Evolutionary conservation across 2,113 vertebrate species (phyloP), one percentile per base, ranked within the genome.

Genomic region (Quiscalus mexicanus): DNA sequence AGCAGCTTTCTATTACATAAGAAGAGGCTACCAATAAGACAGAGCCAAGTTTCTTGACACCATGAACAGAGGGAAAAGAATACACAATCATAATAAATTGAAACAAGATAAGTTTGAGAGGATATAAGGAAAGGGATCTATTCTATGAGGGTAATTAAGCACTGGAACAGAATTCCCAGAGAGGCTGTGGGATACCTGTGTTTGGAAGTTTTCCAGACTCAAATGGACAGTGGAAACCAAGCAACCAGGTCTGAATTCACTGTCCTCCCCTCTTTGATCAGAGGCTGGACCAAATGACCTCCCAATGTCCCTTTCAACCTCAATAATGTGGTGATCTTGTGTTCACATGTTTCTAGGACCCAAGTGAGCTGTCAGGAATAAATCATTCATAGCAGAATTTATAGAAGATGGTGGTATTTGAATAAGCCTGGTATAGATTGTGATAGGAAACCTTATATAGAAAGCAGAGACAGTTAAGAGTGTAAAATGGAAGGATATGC

Each of bases 141-240:
- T 6, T 58, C 28, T 59, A 1, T 21, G 8, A n/a, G 16, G 4
- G 8, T 49, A 60, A 52, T 58, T 44, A 69, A 84, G 3, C 20
- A 55, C 28, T 58, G 25, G 5, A 47, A 41, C 12, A 79, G 15
- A n/a, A 77, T 69, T 25, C 7, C 11, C 12, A 77, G 8, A 37
- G 8, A 30, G 2, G 5, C 12, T 53, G 12, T 35, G 6, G 7
- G 12, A 79, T 60, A 23, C 31, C 11, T 12, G 1, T 9, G 3
- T 25, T 65, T 68, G 15, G 3, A 82, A 53, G 5, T 49, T 96
- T 74, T 53, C 15, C 35, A 67, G 17, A 49, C 14, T 55, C 25
- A 69, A 49, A 88, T 12, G 5, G 11, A 9, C 28, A 41, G 12
- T 58, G 30, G 9, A 84, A 86, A 62, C 15, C 11, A 92, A 77